Evolutionary conservation across 30 jellyfish, hydroid and myxozoan species (phyloP).

Genomic region (Sanderia malayensis): DNA sequence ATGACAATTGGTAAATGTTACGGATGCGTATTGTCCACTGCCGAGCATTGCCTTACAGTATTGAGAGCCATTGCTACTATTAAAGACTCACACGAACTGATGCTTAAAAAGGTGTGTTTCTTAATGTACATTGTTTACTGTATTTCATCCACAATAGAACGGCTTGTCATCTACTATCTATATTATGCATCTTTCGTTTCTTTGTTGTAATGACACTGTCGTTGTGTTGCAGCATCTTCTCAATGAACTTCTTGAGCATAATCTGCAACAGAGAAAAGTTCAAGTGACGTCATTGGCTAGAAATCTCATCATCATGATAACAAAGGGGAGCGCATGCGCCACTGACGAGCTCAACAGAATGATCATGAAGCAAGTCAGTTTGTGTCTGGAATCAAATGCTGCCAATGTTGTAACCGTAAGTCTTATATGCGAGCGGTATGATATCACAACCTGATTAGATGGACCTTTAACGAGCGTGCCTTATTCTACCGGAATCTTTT

Average conservation of each 20-base stretch:
- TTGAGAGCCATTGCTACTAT: constrained; percentile 79
- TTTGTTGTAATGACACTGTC: background rate
- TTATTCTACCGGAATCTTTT: no score
- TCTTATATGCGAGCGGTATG: no score
- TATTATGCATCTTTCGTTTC: no score
- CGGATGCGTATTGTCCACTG: constrained; percentile 84
- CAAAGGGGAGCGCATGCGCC: constrained; percentile 67
- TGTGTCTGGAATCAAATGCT: constrained; percentile 74
- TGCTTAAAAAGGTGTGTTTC: constrained; percentile 64
- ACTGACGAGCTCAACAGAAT: constrained; percentile 60
- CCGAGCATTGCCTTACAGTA: constrained; percentile 79
- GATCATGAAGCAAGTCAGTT: constrained; percentile 59
- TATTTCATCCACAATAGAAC: no score
- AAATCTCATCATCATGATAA: constrained; percentile 67
- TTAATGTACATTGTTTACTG: no score
- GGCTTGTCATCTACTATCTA: background rate
- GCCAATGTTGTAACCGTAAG: constrained; percentile 83
- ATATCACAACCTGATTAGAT: no score
- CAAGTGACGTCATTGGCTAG: constrained; percentile 71
- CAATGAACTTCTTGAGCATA: constrained; percentile 76
- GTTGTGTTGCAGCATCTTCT: constrained; percentile 11
- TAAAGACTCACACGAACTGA: constrained; percentile 56
- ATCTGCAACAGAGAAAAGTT: constrained; percentile 57
- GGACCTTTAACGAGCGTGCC: no score
- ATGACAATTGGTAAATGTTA: constrained; percentile 70